These are phyloP conservation scores for Empidonax traillii DNA, from an alignment of 2,113 vertebrate genomes.

Conservation along the genomic window DNA sequence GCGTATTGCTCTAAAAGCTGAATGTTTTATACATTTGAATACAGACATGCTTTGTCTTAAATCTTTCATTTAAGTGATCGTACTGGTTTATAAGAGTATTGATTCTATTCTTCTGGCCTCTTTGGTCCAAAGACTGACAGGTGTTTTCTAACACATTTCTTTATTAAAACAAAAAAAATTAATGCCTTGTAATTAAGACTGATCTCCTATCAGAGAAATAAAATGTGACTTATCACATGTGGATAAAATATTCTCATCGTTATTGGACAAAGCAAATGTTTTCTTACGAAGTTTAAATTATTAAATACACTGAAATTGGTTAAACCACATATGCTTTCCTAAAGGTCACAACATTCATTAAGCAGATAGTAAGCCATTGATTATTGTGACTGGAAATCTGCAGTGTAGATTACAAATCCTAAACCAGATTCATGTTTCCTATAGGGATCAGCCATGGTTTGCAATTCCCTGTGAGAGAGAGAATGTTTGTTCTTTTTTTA, in stretches of 20 bases:
- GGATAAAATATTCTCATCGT: slow-evolving; percentile 77
- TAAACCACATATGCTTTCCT: slow-evolving; percentile 77
- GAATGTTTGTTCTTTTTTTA: background rate
- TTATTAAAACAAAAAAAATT: slow-evolving; percentile 76
- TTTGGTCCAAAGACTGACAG: slow-evolving; percentile 42
- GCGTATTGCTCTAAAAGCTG: background rate
- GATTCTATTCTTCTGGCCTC: slow-evolving; percentile 18
- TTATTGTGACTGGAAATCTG: slow-evolving; percentile 58
- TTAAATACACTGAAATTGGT: slow-evolving; percentile 82
- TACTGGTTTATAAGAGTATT: slow-evolving; percentile 42
- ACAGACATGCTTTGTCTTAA: slow-evolving; percentile 17
- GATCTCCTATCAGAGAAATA: slow-evolving; percentile 69
- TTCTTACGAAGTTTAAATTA: slow-evolving; percentile 81
- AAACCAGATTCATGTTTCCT: background rate
- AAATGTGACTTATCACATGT: slow-evolving; percentile 71
- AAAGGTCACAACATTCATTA: slow-evolving; percentile 85
- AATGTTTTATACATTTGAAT: background rate
- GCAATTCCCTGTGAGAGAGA: slow-evolving; percentile 32
- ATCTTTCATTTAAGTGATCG: slow-evolving; percentile 61
- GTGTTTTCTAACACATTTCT: slow-evolving; percentile 61
- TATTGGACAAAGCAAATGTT: slow-evolving; percentile 71
- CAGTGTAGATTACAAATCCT: background rate
- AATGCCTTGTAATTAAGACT: slow-evolving; percentile 68
- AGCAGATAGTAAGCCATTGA: slow-evolving; percentile 75
- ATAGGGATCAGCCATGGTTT: background rate